Evolutionary conservation across 1,140 invertebrate species (phyloP).

Genomic region (Leptopilina clavipes): DNA sequence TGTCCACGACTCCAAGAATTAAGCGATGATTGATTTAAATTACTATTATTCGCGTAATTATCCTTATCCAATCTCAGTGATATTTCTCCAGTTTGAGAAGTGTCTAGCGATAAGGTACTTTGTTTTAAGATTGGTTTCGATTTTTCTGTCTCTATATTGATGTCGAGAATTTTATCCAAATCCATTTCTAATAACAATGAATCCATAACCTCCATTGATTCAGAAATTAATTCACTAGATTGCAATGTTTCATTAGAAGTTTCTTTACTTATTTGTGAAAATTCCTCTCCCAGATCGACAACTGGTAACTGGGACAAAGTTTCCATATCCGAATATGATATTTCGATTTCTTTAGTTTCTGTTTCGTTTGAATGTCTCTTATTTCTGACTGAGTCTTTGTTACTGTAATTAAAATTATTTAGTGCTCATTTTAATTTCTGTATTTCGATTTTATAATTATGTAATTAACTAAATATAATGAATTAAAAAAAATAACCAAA

Average conservation of each 20-base stretch:
- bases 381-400: neutral
- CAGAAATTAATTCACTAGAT: neutral
- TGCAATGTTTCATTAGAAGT: conserved; percentile 14
- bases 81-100: conserved; percentile 12
- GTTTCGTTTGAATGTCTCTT: neutral
- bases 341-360: neutral
- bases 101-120: neutral
- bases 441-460: neutral
- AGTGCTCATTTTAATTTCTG: neutral
- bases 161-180: neutral
- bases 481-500: neutral
- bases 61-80: conserved; percentile 36
- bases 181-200: neutral
- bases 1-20: conserved; percentile 69
- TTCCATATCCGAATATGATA: conserved; percentile 38
- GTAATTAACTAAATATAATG: neutral
- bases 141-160: conserved; percentile 9
- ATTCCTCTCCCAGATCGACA: conserved; percentile 66
- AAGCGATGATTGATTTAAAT: neutral
- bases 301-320: conserved; percentile 60
- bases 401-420: neutral
- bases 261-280: conserved; percentile 48
- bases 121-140: neutral
- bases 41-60: neutral
- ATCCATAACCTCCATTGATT: too few relatives aligned